phyloP scores from a whole-genome alignment of 2,888 invertebrate species.

The Yponomeuta cagnagella region DNA sequence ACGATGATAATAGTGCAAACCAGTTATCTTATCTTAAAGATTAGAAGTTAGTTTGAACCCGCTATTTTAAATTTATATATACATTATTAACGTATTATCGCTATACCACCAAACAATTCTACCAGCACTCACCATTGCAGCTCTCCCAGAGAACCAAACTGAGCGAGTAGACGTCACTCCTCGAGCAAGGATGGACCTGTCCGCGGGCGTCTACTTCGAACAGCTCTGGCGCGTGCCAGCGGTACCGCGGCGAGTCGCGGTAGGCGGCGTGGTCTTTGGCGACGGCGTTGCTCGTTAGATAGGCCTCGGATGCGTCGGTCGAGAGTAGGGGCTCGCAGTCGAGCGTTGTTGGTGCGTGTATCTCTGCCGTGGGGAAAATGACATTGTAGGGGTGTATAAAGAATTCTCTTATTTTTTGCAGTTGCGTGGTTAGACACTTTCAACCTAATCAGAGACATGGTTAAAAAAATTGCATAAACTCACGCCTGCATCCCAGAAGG shows the following conservation, averaged over 20 bases:
- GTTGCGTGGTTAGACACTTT: neutral
- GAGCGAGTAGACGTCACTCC: slow-evolving; percentile 61
- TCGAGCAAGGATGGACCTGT: slow-evolving; percentile 51
- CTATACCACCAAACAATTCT: neutral
- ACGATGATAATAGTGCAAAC: too few species aligned
- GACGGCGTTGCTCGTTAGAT: slow-evolving; percentile 39
- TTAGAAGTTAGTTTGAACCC: too few species aligned
- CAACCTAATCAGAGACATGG: too few species aligned
- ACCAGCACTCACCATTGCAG: slow-evolving; percentile 52
- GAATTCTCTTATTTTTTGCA: too few species aligned
- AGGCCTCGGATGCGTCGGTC: slow-evolving; percentile 47
- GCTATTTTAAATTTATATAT: too few species aligned
- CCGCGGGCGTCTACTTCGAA: slow-evolving; percentile 49
- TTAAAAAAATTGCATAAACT: too few species aligned
- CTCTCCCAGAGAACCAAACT: slow-evolving; percentile 61
- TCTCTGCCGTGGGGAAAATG: slow-evolving; percentile 16
- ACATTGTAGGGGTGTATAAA: too few species aligned
- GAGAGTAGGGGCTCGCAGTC: slow-evolving; percentile 57
- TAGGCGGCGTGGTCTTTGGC: slow-evolving; percentile 42
- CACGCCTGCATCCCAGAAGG: too few species aligned
- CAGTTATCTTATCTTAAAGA: too few species aligned
- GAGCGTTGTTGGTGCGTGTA: slow-evolving; percentile 19
- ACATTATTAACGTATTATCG: too few species aligned
- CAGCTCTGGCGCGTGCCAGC: slow-evolving; percentile 67
- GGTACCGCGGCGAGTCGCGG: slow-evolving; percentile 37